These are phyloP conservation scores for Sebastes minor DNA, from an alignment of 2,797 vertebrate species.

Conservation along the genomic window DNA sequence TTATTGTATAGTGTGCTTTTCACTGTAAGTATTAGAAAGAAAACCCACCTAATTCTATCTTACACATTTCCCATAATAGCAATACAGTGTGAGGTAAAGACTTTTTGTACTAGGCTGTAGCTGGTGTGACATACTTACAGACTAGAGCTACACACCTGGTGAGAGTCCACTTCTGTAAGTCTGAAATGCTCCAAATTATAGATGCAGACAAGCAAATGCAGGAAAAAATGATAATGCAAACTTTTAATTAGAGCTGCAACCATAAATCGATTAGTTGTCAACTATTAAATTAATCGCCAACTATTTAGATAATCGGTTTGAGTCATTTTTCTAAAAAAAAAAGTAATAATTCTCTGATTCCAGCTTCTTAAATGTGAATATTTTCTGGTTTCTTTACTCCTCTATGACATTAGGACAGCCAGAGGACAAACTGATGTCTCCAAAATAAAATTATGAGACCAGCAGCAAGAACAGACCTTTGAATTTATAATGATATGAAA, in stretches of 20 bases:
- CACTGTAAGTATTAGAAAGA: conserved; percentile 11
- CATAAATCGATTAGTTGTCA: too few species aligned
- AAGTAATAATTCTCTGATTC: too few species aligned
- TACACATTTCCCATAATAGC: conserved; percentile 17
- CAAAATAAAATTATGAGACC: neutral
- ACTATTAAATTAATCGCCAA: too few species aligned
- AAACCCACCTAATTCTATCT: conserved; percentile 35
- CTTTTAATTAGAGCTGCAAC: neutral
- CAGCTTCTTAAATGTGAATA: too few species aligned
- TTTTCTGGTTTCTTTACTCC: too few species aligned
- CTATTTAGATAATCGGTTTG: too few species aligned
- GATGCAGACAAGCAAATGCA: conserved; percentile 7
- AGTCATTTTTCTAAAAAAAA: rapidly evolving
- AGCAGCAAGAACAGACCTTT: neutral
- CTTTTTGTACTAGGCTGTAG: conserved; percentile 12
- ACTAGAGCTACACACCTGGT: neutral
- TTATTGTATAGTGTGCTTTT: conserved; percentile 6
- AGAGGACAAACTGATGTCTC: neutral
- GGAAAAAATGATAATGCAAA: neutral
- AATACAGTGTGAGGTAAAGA: conserved; percentile 17
- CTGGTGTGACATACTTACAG: conserved; percentile 28
- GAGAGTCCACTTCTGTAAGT: neutral
- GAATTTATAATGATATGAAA: neutral
- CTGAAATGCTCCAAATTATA: conserved; percentile 6
- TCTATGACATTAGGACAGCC: too few species aligned